A percentile compares a stretch with the other conserved stretches of the same genome.
Evolutionary conservation across 2,888 invertebrate genomes (phyloP).

Genomic region (Vanessa cardui): DNA sequence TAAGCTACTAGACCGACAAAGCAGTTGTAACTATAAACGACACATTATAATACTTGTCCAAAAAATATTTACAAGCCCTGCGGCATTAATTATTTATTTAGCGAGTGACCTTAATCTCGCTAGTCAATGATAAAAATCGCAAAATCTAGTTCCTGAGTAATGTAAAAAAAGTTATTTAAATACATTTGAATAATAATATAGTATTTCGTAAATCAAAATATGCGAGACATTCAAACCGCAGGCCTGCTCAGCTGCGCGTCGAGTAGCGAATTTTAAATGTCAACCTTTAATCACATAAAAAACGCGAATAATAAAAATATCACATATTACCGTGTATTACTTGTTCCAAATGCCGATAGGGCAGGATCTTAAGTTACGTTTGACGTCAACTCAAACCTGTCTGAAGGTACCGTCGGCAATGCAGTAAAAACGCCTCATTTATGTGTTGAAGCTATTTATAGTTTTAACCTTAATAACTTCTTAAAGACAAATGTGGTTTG

Average conservation of each 20-base stretch:
- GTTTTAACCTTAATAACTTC: too few relatives aligned
- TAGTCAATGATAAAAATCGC: neutral
- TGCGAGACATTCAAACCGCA: neutral
- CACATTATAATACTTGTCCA: too few relatives aligned
- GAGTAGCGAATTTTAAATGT: neutral
- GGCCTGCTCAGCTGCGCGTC: neutral
- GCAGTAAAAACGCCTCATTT: too few relatives aligned
- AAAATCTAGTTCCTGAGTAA: neutral
- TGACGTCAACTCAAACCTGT: too few relatives aligned
- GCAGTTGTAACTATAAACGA: too few relatives aligned
- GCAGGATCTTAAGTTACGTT: neutral
- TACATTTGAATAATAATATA: conserved; percentile 5
- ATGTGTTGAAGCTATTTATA: too few relatives aligned
- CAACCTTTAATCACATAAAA: neutral
- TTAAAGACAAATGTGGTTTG: too few relatives aligned
- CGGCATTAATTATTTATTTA: neutral
- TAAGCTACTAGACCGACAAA: too few relatives aligned
- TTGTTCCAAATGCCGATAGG: neutral
- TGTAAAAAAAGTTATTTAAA: neutral
- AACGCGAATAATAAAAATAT: neutral
- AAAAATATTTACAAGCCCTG: neutral
- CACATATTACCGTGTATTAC: neutral
- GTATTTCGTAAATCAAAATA: neutral
- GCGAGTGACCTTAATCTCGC: neutral
- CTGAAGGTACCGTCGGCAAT: too few relatives aligned